These are phyloP conservation scores for Spialia ferax DNA, from an alignment of 2,888 invertebrate genomes.

Conservation along the genomic window DNA sequence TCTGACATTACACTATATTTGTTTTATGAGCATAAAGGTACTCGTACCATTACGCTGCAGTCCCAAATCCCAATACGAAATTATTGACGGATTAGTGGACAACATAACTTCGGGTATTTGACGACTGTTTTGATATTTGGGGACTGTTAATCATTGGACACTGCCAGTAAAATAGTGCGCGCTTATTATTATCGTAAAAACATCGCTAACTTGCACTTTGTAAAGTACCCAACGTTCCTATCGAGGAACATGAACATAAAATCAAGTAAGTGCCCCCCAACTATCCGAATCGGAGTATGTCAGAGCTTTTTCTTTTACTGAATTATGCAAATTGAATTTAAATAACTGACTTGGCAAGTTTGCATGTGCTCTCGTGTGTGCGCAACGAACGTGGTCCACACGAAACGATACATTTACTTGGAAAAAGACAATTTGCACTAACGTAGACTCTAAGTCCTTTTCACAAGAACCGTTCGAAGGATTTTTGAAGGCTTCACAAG, in stretches of 20 bases:
- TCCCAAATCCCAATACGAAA: too few relatives aligned
- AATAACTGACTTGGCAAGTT: slow-evolving; percentile 63
- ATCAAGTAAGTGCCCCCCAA: slow-evolving; percentile 35
- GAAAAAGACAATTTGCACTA: neutral
- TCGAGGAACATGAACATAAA: slow-evolving; percentile 24
- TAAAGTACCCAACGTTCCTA: too few relatives aligned
- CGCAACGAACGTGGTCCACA: slow-evolving; percentile 39
- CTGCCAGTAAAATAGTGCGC: too few relatives aligned
- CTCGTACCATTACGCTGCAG: too few relatives aligned
- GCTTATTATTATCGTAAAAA: too few relatives aligned
- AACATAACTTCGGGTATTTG: too few relatives aligned
- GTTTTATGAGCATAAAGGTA: too few relatives aligned
- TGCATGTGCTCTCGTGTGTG: slow-evolving; percentile 47
- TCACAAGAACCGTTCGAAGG: neutral
- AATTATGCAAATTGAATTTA: slow-evolving; percentile 74
- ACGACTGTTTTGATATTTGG: too few relatives aligned
- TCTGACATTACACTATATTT: too few relatives aligned
- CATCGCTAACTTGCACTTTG: too few relatives aligned
- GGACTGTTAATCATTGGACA: too few relatives aligned
- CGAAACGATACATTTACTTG: slow-evolving; percentile 2
- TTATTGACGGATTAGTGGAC: too few relatives aligned
- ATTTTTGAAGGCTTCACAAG: slow-evolving; percentile 8
- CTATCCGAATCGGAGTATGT: slow-evolving; percentile 58
- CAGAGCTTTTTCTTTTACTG: slow-evolving; percentile 65
- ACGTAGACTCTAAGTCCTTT: neutral